phyloP scores from a whole-genome alignment of 2,888 invertebrate species.

The Drosophila suboccidentalis region DNA sequence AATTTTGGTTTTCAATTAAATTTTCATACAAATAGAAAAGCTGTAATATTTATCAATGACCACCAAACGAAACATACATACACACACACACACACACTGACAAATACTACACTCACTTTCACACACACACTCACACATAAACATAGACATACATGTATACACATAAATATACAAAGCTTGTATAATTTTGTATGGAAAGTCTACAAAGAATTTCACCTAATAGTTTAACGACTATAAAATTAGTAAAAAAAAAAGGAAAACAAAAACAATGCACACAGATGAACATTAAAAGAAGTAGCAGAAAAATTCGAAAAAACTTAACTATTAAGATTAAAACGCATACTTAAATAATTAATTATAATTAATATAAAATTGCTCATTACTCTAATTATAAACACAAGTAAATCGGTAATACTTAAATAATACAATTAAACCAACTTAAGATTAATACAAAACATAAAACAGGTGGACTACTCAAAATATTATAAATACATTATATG shows the following conservation, averaged over 20 bases:
- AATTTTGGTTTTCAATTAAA: constrained; percentile 21
- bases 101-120: constrained; percentile 23
- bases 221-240: constrained; percentile 52
- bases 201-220: constrained; percentile 70
- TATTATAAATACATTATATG: constrained; percentile 64
- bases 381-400: constrained; percentile 73
- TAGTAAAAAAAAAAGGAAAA: constrained; percentile 36
- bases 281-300: constrained; percentile 27
- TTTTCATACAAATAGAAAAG: constrained; percentile 18
- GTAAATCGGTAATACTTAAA: constrained; percentile 74
- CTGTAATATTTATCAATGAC: constrained; percentile 48
- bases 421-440: constrained; percentile 64
- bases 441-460: constrained; percentile 59
- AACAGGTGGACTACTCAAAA: constrained; percentile 61
- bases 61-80: constrained; percentile 42
- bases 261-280: constrained; percentile 24
- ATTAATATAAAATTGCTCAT: constrained; percentile 78
- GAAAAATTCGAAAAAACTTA: constrained; percentile 46
- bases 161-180: constrained; percentile 59
- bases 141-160: constrained; percentile 17
- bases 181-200: constrained; percentile 69
- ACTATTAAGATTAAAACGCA: constrained; percentile 66
- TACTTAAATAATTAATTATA: constrained; percentile 72
- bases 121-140: constrained; percentile 25
- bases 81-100: constrained; percentile 14